Base-by-base conservation (phyloP, 2,797 vertebrate species). In the Acipenser oxyrinchus region DNA sequence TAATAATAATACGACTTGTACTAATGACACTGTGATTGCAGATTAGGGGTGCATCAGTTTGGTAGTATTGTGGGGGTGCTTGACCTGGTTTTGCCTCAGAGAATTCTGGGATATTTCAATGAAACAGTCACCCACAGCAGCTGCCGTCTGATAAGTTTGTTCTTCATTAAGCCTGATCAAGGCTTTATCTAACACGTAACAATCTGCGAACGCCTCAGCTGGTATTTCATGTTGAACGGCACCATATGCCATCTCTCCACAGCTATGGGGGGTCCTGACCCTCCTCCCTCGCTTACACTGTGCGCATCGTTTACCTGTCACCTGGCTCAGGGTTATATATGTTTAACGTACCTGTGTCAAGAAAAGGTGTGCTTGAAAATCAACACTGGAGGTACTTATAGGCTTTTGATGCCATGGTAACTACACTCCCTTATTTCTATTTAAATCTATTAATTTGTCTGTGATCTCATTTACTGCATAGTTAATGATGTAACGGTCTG, bases 101-200 rank as follows among this genome's bases (percentile, higher is more conserved):
- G 60, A 8, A 67, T 51, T 62, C 15, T 60, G 60, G 66, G 58
- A 62, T 60, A 62, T 37, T 37, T 37, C 6, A 51, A 51, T 62
- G 60, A 67, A 67, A 67, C 50, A 18, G 69, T 77, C 73, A 67
- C 77, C 72, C 79, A 79, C 73, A 78, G 82, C 84, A 87, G 84
- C 83, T 89, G 84, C 81, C 77, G 74, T 77, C 80, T 87, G 87
- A 88, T 87, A 80, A 83, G 80, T 87, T 87, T 83, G 85, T 80
- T 72, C 74, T 78, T 82, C 71, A 75, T 83, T 84, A 77, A 78
- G 74, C 81, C 77, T 80, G 73, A 70, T 69, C 62, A 63, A 68
- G 63, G 71, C 64, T 73, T 73, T 76, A 69, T 74, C 71, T 74
- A 69, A 75, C 64, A 69, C 64, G 66, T 68, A 69, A 64, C 68